Evolutionary conservation across 2,888 invertebrate genomes (phyloP).

Genomic region (Drosophila subsilvestris): DNA sequence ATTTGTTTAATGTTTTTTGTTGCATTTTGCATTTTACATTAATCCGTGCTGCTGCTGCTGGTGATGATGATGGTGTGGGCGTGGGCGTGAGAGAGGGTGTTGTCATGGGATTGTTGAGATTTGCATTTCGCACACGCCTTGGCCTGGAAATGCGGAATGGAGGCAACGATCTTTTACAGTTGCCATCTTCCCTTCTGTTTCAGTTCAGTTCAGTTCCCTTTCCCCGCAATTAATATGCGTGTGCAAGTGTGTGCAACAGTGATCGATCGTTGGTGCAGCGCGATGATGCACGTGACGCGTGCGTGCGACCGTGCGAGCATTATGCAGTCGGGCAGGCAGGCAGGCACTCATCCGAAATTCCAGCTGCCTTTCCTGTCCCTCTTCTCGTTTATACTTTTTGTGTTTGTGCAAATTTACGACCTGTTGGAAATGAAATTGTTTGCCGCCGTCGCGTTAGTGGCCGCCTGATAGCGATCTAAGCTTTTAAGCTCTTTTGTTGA

Average conservation of each 20-base stretch:
- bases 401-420: slow-evolving; percentile 65
- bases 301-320: slow-evolving; percentile 54
- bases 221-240: slow-evolving; percentile 25
- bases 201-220: neutral
- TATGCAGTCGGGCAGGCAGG: slow-evolving; percentile 5
- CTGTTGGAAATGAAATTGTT: slow-evolving; percentile 51
- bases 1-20: slow-evolving; percentile 18
- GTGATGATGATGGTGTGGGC: slow-evolving; percentile 19
- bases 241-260: slow-evolving; percentile 33
- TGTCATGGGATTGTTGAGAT: slow-evolving; percentile 55
- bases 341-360: slow-evolving; percentile 40
- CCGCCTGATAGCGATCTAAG: neutral
- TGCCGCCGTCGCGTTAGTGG: slow-evolving; percentile 41
- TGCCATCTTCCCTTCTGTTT: slow-evolving; percentile 11
- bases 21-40: slow-evolving; percentile 53
- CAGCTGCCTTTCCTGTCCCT: slow-evolving; percentile 26
- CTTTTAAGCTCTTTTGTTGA: neutral
- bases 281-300: slow-evolving; percentile 67
- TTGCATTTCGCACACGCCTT: slow-evolving; percentile 76
- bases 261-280: slow-evolving; percentile 60
- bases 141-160: slow-evolving; percentile 68
- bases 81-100: slow-evolving; percentile 65
- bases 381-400: slow-evolving; percentile 13
- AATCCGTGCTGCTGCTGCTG: slow-evolving; percentile 36
- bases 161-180: slow-evolving; percentile 66